Base-by-base conservation (phyloP, 2,888 invertebrate genomes). In the Gymnoscelis rufifasciata region DNA sequence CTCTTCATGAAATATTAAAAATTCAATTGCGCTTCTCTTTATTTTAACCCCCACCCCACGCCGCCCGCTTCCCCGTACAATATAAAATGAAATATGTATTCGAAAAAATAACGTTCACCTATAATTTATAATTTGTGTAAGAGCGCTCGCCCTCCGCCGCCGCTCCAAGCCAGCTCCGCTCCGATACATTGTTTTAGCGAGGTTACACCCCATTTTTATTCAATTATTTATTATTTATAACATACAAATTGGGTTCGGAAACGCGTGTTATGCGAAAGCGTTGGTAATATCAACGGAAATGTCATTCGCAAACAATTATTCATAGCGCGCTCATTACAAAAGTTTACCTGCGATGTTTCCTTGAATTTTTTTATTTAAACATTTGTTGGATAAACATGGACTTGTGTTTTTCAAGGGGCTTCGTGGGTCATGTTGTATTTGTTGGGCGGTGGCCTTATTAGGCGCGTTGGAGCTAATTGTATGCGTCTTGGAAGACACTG, bases 1-100 rank as follows among this genome's bases (percentile, higher is more conserved):
- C 88, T 83, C 83, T 87, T 87, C 88, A 86, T 88, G 83, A 86
- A 88, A 89, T 88, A 88, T 89, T 88, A 87, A 88, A 88, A 87
- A 88, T 87, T 87, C 86, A 87, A 87, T 88, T 86, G 88, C 86
- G 83, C 83, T 86, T 83, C 88, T 88, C 86, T 88, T 87, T 89
- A 88, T 88, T 87, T 86, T 83, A 83, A 81, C 83, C 77, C 83
- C 83, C 81, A 77, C 74, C 77, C 11, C 72, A 19, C 70, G 69
- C 72, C n/a, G 72, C 74, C 71, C 68, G 66, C 71, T 69, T 73
- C 73, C 72, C 72, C 71, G 72, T 78, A 86, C 80, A 83, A 83
- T 83, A 83, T 81, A 82, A 84, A 87, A 87, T 87, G 83, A 86
- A 83, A 87, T 83, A 87, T 86, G 80, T 86, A 83, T 86, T 79